Percentiles rank a stretch among this genome's conserved stretches.
These are phyloP conservation scores for Pteromalus puparum DNA, from an alignment of 1,140 invertebrate genomes.

Conservation along the genomic window DNA sequence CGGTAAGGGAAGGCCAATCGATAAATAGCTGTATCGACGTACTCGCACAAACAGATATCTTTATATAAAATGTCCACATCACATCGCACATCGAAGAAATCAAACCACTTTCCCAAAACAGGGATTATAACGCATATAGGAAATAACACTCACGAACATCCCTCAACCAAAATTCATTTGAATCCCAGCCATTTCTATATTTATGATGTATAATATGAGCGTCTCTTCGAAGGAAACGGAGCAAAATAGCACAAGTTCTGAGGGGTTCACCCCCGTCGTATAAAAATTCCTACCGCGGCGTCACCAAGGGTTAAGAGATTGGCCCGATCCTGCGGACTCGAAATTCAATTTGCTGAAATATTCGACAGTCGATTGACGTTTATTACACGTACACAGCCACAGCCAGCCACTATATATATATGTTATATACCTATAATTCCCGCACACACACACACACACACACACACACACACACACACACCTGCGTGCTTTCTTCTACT, in stretches of 20 bases:
- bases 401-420: too few relatives aligned
- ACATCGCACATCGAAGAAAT: too few relatives aligned
- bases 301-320: conserved; percentile 29
- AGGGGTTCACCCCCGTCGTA: background rate
- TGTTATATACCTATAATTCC: too few relatives aligned
- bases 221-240: background rate
- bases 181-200: background rate
- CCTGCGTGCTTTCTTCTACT: background rate
- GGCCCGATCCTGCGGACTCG: background rate
- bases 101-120: too few relatives aligned
- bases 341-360: conserved; percentile 53
- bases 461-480: background rate
- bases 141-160: too few relatives aligned
- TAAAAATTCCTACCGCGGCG: conserved; percentile 43
- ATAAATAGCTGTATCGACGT: too few relatives aligned
- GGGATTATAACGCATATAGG: too few relatives aligned
- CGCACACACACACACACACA: background rate
- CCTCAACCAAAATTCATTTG: background rate
- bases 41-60: too few relatives aligned
- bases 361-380: conserved; percentile 54
- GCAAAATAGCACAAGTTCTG: background rate
- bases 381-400: conserved; percentile 28
- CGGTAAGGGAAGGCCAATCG: too few relatives aligned
- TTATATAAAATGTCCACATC: too few relatives aligned
- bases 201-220: too few relatives aligned